These are phyloP conservation scores for Apoda limacodes DNA, from an alignment of 2,888 invertebrate genomes.

Conservation along the genomic window DNA sequence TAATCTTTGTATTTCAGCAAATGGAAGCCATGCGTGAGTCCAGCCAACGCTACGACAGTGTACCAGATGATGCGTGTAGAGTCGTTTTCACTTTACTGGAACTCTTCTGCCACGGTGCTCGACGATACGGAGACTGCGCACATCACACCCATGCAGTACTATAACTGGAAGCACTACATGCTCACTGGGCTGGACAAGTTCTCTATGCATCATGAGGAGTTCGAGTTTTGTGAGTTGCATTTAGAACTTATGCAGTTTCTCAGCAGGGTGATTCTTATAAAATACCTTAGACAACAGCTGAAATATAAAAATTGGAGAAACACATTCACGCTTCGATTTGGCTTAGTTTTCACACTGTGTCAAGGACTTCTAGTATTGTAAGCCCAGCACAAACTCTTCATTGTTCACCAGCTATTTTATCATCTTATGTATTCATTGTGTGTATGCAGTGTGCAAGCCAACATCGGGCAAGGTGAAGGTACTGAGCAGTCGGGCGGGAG, in stretches of 20 bases:
- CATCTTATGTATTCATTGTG: too few species aligned
- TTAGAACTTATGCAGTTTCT: neutral
- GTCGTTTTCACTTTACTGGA: constrained; percentile 83
- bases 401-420: too few species aligned
- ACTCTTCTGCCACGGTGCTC: constrained; percentile 68
- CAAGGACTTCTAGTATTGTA: too few species aligned
- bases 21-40: constrained; percentile 79
- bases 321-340: too few species aligned
- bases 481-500: constrained; percentile 75
- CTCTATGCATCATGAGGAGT: constrained; percentile 80
- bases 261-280: neutral
- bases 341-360: too few species aligned
- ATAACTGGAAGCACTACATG: constrained; percentile 82
- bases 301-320: neutral
- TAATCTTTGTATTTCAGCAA: constrained; percentile 60
- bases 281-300: neutral
- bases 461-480: constrained; percentile 83
- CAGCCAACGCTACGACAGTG: constrained; percentile 68
- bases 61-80: constrained; percentile 83
- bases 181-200: constrained; percentile 80
- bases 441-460: constrained; percentile 85
- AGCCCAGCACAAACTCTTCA: too few species aligned
- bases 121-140: constrained; percentile 64
- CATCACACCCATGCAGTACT: constrained; percentile 69
- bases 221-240: constrained; percentile 80